A percentile compares a stretch with the other conserved stretches of the same genome.
These are phyloP conservation scores for Balearica regulorum DNA, from an alignment of 2,797 vertebrate species.

Conservation along the genomic window DNA sequence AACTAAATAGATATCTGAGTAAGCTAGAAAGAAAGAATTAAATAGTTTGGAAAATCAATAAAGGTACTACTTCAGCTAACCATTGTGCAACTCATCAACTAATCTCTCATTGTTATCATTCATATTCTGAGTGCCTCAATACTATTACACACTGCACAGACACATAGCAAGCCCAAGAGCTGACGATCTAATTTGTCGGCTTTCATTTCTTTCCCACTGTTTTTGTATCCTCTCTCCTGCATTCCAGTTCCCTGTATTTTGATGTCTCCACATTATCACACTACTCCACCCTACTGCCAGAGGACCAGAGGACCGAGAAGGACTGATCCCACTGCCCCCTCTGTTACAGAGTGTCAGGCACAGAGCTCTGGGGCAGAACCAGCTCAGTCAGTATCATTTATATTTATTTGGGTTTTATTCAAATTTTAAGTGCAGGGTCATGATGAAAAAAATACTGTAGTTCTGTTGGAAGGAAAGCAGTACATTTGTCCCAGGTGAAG, in stretches of 20 bases:
- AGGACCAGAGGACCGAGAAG: background rate
- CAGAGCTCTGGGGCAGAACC: background rate
- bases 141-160: background rate
- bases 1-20: conserved; percentile 70
- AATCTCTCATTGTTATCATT: conserved; percentile 42
- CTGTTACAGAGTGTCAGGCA: background rate
- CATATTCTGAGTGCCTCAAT: background rate
- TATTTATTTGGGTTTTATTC: background rate
- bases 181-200: conserved; percentile 1
- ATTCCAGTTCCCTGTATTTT: background rate
- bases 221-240: background rate
- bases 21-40: conserved; percentile 69
- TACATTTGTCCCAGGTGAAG: background rate
- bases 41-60: conserved; percentile 73
- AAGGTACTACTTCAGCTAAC: conserved; percentile 68
- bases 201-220: background rate
- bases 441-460: background rate
- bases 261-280: background rate
- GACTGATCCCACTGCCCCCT: background rate
- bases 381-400: background rate
- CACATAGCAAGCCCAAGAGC: background rate
- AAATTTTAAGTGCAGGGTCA: background rate
- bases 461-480: background rate
- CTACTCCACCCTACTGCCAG: background rate
- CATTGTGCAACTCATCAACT: conserved; percentile 65